These are phyloP conservation scores for Mycalesis mineus DNA, from an alignment of 2,888 invertebrate genomes.

Conservation along the genomic window DNA sequence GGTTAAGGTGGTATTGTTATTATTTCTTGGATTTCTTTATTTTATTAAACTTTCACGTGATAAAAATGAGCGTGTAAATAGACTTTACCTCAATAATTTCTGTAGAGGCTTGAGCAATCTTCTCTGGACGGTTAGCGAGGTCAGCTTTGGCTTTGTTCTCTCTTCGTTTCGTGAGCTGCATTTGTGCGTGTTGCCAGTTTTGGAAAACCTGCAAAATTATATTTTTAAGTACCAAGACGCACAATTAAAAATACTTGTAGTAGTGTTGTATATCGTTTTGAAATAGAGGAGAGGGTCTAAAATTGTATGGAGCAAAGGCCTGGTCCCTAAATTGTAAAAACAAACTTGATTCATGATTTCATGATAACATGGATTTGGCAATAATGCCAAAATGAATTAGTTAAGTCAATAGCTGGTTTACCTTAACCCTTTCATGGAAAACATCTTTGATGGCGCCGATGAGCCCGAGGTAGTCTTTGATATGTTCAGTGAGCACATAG, in stretches of 20 bases:
- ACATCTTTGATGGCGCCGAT: conserved; percentile 93
- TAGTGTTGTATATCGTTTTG: too few relatives aligned
- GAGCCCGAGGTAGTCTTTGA: conserved; percentile 95
- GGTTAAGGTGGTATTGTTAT: too few relatives aligned
- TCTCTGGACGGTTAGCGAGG: conserved; percentile 92
- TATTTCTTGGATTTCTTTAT: too few relatives aligned
- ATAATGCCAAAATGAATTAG: too few relatives aligned
- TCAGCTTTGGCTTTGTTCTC: conserved; percentile 96
- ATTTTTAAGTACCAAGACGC: not conserved
- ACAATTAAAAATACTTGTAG: too few relatives aligned
- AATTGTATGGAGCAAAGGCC: too few relatives aligned
- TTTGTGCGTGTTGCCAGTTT: conserved; percentile 98
- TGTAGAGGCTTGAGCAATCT: conserved; percentile 89
- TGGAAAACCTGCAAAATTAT: conserved; percentile 85
- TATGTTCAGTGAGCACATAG: conserved; percentile 93
- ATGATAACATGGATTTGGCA: too few relatives aligned
- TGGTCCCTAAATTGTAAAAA: too few relatives aligned
- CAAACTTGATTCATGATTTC: too few relatives aligned
- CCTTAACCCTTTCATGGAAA: conserved; percentile 86
- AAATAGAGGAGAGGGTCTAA: too few relatives aligned
- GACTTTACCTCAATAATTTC: conserved; percentile 92
- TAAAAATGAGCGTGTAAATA: too few relatives aligned
- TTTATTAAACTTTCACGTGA: too few relatives aligned
- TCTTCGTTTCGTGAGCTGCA: conserved; percentile 94
- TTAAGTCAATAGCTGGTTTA: conserved; percentile 35